A percentile compares a stretch with the other conserved stretches of the same genome.
These are phyloP conservation scores for Geophilus truncorum DNA, from an alignment of 2,888 invertebrate genomes.

Conservation along the genomic window DNA sequence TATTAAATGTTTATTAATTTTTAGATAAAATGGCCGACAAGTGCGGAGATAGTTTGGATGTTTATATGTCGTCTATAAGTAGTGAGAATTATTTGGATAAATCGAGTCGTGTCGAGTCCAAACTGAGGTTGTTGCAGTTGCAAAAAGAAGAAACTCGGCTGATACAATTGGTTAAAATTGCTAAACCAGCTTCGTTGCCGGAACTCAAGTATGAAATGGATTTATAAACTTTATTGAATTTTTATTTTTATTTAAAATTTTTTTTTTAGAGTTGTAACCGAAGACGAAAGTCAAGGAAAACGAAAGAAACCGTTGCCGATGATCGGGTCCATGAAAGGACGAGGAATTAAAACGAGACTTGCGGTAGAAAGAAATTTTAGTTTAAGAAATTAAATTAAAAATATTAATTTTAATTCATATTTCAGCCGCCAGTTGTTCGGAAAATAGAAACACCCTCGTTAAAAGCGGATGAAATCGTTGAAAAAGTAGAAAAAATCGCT, in stretches of 20 bases:
- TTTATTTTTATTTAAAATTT: not conserved
- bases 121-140: constrained; percentile 57
- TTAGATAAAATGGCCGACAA: not conserved
- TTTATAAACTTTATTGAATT: no score
- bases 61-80: constrained; percentile 63
- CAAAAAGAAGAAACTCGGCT: constrained; percentile 64
- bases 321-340: constrained; percentile 33
- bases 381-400: not conserved
- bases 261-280: not conserved
- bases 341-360: not conserved
- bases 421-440: not conserved
- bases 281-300: not conserved
- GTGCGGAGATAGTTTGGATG: constrained; percentile 68
- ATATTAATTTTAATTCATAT: not conserved
- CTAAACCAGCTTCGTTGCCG: constrained; percentile 50
- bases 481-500: not conserved
- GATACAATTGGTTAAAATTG: constrained; percentile 65
- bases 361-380: not conserved
- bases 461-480: no score
- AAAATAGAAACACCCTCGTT: not conserved
- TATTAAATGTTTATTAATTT: not conserved
- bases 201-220: constrained; percentile 39
- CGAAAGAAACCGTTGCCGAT: constrained; percentile 13
- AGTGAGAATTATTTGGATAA: constrained; percentile 49
- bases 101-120: constrained; percentile 48